Evolutionary conservation across 1,140 invertebrate species (phyloP).

Genomic region (Colletes gigas): DNA sequence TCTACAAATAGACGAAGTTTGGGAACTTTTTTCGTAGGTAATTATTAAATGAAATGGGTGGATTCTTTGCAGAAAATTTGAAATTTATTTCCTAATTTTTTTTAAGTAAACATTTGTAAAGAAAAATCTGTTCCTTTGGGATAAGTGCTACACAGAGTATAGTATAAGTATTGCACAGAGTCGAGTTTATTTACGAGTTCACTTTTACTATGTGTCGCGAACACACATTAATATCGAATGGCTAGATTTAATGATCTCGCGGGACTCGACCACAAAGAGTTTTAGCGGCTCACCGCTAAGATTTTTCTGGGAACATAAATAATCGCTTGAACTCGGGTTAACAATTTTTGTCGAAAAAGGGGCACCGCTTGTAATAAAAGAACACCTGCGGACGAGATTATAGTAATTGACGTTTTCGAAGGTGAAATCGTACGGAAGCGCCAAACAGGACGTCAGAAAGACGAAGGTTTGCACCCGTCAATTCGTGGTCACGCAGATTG

Average conservation of each 20-base stretch:
- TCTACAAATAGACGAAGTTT: no score
- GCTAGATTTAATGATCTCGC: not conserved
- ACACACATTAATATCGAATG: not conserved
- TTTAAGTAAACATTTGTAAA: no score
- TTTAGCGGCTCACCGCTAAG: not conserved
- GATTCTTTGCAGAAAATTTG: no score
- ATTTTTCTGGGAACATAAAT: not conserved
- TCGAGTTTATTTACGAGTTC: no score
- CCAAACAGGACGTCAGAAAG: not conserved
- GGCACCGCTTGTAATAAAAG: constrained; percentile 1
- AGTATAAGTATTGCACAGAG: no score
- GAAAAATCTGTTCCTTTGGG: no score
- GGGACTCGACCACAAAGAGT: not conserved
- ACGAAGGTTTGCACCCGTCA: not conserved
- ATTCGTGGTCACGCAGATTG: not conserved
- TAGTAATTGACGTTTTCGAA: constrained; percentile 33
- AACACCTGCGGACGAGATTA: constrained; percentile 50
- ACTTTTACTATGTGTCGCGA: not conserved
- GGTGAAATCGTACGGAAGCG: constrained; percentile 15
- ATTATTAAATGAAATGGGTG: no score
- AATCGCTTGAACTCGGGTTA: not conserved
- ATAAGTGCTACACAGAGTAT: no score
- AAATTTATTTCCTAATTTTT: no score
- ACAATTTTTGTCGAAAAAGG: not conserved
- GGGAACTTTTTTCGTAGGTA: no score